Evolutionary conservation across 2,888 invertebrate species (phyloP).

Genomic region (Orthonychiurus folsomi): DNA sequence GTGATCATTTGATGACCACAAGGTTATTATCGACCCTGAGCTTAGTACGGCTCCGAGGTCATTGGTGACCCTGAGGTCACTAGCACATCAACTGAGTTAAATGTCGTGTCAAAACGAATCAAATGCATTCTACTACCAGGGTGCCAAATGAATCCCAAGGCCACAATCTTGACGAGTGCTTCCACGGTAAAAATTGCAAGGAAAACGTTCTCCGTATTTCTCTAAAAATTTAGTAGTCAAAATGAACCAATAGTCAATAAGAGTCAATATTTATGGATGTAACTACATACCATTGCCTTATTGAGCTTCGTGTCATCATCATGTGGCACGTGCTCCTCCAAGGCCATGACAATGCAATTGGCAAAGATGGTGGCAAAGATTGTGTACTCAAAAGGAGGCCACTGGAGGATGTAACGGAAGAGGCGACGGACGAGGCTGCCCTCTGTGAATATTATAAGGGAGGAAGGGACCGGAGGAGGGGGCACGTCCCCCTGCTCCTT

Average conservation of each 20-base stretch:
- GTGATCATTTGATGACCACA: no score
- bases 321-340: constrained; percentile 53
- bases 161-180: constrained; percentile 50
- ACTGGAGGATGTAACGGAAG: constrained; percentile 15
- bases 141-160: not conserved
- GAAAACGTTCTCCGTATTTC: constrained; percentile 53
- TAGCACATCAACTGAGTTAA: no score
- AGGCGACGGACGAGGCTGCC: constrained; percentile 15
- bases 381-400: constrained; percentile 8
- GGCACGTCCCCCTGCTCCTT: constrained; percentile 42
- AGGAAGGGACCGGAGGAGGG: constrained; percentile 35
- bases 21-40: no score
- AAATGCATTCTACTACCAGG: no score
- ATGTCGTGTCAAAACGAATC: no score
- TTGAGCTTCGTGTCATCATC: constrained; percentile 52
- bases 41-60: no score
- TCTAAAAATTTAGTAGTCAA: constrained; percentile 47
- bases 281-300: no score
- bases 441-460: constrained; percentile 17
- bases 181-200: constrained; percentile 55
- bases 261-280: not conserved
- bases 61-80: no score
- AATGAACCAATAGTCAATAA: constrained; percentile 2
- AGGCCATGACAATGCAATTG: constrained; percentile 53
- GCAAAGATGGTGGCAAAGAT: constrained; percentile 45